Percentiles rank a stretch among this genome's conserved stretches.
Evolutionary conservation across 2,113 vertebrate genomes (phyloP).

Genomic region (Hippopotamus amphibius): DNA sequence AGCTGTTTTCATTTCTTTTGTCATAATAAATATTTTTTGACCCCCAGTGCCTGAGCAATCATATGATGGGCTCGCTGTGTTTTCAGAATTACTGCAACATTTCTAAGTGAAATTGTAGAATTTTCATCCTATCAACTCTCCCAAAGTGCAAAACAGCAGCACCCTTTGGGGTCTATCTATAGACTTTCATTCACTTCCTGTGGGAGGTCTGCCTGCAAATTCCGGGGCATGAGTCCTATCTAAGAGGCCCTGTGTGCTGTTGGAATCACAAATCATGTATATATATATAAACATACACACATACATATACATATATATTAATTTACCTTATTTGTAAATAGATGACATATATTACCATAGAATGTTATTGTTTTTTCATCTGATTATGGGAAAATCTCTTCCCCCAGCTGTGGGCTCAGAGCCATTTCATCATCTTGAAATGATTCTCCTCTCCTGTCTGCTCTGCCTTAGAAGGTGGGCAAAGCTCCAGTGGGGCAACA

Average conservation of each 20-base stretch:
- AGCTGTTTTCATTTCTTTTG: constrained; percentile 8
- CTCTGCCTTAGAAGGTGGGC: constrained; percentile 34
- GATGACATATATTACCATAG: constrained; percentile 65
- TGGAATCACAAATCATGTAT: background rate
- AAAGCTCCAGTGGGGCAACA: background rate
- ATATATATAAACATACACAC: too few species aligned
- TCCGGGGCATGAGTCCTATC: background rate
- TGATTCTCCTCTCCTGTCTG: constrained; percentile 64
- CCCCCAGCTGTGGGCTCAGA: constrained; percentile 30
- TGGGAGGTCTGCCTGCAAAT: background rate
- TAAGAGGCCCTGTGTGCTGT: background rate
- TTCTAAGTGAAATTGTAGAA: constrained; percentile 3
- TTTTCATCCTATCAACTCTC: background rate
- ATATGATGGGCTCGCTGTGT: background rate
- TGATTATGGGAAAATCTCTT: constrained; percentile 64
- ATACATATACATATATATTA: background rate
- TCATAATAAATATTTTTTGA: constrained; percentile 12
- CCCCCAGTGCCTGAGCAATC: background rate
- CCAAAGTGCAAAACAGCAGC: background rate
- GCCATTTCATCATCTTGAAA: constrained; percentile 74
- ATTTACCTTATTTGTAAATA: constrained; percentile 62
- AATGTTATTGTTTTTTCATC: constrained; percentile 66
- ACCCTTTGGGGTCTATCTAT: background rate
- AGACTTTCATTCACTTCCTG: background rate
- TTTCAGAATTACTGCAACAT: background rate